Evolutionary conservation across 2,888 invertebrate species (phyloP).

Genomic region (Pheosia tremula): DNA sequence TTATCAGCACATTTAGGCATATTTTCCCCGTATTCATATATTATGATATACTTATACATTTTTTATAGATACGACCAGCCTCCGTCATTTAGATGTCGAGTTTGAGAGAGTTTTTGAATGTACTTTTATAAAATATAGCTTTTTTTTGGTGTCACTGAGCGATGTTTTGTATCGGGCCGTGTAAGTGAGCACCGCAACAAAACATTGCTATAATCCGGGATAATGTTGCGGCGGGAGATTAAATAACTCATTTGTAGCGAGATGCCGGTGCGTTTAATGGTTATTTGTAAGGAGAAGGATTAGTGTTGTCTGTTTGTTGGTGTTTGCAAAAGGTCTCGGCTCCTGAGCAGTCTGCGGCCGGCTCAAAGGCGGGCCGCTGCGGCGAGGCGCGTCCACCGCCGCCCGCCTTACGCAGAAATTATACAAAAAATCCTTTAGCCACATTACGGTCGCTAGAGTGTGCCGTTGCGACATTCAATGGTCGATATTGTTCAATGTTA

Average conservation of each 20-base stretch:
- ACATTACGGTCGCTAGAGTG: slow-evolving; percentile 46
- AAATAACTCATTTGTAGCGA: slow-evolving; percentile 72
- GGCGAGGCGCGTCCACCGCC: slow-evolving; percentile 45
- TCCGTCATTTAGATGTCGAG: slow-evolving; percentile 31
- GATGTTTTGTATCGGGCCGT: slow-evolving; percentile 60
- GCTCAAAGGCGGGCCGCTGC: slow-evolving; percentile 50
- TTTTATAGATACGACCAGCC: slow-evolving; percentile 42
- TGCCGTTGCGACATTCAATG: slow-evolving; percentile 40
- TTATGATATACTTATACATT: slow-evolving; percentile 36
- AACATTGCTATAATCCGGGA: slow-evolving; percentile 73
- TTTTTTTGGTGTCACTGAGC: slow-evolving; percentile 42
- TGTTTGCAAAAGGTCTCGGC: slow-evolving; percentile 59
- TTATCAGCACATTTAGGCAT: slow-evolving; percentile 49
- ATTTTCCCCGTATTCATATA: slow-evolving; percentile 63
- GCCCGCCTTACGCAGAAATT: slow-evolving; percentile 64
- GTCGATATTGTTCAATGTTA: slow-evolving; percentile 43
- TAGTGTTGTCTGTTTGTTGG: slow-evolving; percentile 68
- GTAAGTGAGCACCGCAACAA: slow-evolving; percentile 69
- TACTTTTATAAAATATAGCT: slow-evolving; percentile 35
- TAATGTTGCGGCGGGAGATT: slow-evolving; percentile 72
- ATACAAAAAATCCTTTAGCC: slow-evolving; percentile 54
- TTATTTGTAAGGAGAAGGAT: slow-evolving; percentile 73
- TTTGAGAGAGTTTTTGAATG: slow-evolving; percentile 49
- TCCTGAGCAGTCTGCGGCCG: slow-evolving; percentile 41
- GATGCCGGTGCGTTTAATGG: slow-evolving; percentile 70